A percentile compares a stretch with the other conserved stretches of the same genome.
Conservation (phyloP, 2,888 invertebrate species). For the Stenodera caucasica region DNA sequence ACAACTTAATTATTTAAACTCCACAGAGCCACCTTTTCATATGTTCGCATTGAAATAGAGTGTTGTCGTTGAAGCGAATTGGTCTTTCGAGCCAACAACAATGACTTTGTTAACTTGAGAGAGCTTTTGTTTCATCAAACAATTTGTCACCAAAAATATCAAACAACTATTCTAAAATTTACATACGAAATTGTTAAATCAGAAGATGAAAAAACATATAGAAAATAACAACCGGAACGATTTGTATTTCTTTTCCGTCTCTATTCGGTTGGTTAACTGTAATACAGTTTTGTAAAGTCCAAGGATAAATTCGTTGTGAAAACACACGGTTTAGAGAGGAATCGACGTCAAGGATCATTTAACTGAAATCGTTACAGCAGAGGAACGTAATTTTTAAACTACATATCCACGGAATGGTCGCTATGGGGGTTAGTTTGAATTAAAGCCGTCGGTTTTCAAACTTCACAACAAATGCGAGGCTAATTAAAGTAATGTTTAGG, state of each 20-base stretch:
- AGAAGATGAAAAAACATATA: no score
- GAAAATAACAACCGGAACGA: no score
- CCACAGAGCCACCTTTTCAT: background rate
- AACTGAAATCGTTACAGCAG: constrained; percentile 21
- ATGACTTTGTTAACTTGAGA: background rate
- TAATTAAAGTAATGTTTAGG: constrained; percentile 32
- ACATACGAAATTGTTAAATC: background rate
- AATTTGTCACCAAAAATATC: background rate
- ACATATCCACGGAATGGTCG: constrained; percentile 34
- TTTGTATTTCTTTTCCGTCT: background rate
- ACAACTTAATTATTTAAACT: constrained; percentile 17
- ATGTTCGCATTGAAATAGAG: background rate
- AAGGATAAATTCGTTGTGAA: constrained; percentile 15
- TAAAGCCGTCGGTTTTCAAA: constrained; percentile 33
- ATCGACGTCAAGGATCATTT: constrained; percentile 25
- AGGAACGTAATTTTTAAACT: constrained; percentile 35
- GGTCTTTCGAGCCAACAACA: background rate
- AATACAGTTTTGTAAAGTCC: background rate
- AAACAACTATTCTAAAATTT: background rate
- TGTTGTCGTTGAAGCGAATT: background rate
- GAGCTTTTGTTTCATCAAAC: background rate
- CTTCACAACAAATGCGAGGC: constrained; percentile 31
- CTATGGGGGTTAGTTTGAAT: constrained; percentile 33
- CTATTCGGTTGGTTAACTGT: background rate
- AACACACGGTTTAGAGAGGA: constrained; percentile 15